These are phyloP conservation scores for Thunnus thynnus DNA, from an alignment of 2,113 vertebrate species.

Conservation along the genomic window DNA sequence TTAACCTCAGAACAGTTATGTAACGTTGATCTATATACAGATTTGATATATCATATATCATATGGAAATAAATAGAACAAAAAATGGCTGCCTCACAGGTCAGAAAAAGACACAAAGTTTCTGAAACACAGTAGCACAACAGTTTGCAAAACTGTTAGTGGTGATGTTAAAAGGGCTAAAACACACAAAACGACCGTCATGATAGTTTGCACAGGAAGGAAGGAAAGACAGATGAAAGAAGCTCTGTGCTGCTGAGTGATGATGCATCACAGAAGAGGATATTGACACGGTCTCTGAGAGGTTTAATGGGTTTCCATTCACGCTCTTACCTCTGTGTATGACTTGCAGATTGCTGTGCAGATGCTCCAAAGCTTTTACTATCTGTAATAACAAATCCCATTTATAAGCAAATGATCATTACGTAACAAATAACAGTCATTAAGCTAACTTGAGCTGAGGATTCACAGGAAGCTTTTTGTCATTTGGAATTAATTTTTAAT, in stretches of 20 bases:
- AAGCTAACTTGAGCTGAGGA: not conserved
- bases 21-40: no score
- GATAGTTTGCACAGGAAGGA: not conserved
- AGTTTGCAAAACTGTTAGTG: no score
- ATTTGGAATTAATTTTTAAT: not conserved
- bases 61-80: no score
- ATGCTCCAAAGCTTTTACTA: slow-evolving; percentile 97
- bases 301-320: slow-evolving; percentile 16
- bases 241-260: not conserved
- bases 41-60: no score
- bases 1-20: no score
- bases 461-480: not conserved
- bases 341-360: slow-evolving; percentile 98
- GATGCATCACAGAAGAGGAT: slow-evolving; percentile 18
- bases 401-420: slow-evolving; percentile 13
- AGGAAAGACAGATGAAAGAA: not conserved
- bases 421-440: slow-evolving; percentile 18
- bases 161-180: no score
- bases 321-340: slow-evolving; percentile 94
- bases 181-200: no score
- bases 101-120: no score
- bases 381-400: slow-evolving; percentile 83
- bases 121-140: no score
- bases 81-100: no score
- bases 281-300: slow-evolving; percentile 19